Evolutionary conservation across 2,888 invertebrate species (phyloP).

Genomic region (Stramonita haemastoma): DNA sequence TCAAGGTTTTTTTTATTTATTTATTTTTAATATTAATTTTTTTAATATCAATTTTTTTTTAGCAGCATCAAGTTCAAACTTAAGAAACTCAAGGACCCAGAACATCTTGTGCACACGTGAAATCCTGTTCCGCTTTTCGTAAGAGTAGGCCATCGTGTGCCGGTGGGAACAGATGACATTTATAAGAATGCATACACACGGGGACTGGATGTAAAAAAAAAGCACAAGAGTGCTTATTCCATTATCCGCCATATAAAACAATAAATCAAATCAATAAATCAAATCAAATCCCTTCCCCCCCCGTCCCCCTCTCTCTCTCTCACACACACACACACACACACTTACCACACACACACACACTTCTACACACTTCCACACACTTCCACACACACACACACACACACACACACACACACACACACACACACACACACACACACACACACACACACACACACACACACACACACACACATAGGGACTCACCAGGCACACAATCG

Average conservation of each 20-base stretch:
- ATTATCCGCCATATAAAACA: too few relatives aligned
- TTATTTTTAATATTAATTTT: too few relatives aligned
- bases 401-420: constrained; percentile 8
- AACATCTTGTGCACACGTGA: not conserved
- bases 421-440: constrained; percentile 2
- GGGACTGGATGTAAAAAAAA: too few relatives aligned
- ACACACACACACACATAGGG: not conserved
- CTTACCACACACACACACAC: not conserved
- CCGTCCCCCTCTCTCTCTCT: too few relatives aligned
- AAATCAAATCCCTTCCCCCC: not conserved
- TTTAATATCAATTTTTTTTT: too few relatives aligned
- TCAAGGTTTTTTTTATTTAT: too few relatives aligned
- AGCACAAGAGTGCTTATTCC: too few relatives aligned
- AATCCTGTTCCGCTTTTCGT: too few relatives aligned
- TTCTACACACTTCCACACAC: not conserved
- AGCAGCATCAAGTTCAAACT: not conserved
- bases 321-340: not conserved
- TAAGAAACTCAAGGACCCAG: not conserved
- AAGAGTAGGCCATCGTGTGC: too few relatives aligned
- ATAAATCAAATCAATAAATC: too few relatives aligned
- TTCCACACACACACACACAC: not conserved
- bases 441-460: constrained; percentile 23
- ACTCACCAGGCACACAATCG: constrained; percentile 58
- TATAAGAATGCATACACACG: too few relatives aligned
- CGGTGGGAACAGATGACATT: too few relatives aligned